Conservation (phyloP, 2,113 vertebrate genomes). For the Paraplagusia blochii region DNA sequence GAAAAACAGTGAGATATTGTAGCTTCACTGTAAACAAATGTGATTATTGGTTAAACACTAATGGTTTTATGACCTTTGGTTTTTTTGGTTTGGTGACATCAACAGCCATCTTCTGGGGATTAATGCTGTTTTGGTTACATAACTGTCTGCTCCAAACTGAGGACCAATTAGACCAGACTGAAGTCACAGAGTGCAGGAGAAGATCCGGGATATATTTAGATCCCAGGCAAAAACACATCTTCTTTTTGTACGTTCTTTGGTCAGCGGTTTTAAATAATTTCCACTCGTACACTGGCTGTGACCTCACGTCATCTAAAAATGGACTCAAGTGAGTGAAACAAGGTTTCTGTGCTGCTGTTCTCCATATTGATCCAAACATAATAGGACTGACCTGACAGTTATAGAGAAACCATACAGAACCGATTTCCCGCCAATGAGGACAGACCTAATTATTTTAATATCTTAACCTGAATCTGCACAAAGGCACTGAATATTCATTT, state of each 20-base stretch:
- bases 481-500: too few relatives aligned
- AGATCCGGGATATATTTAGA: constrained; percentile 12
- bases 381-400: constrained; percentile 9
- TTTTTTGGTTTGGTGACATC: constrained; percentile 2
- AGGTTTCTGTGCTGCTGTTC: neutral
- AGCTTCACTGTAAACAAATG: constrained; percentile 17
- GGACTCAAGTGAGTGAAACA: constrained; percentile 4
- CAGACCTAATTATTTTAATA: too few relatives aligned
- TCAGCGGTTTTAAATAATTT: constrained; percentile 3
- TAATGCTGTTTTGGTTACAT: constrained; percentile 25
- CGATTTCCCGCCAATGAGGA: neutral
- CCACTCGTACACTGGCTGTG: neutral
- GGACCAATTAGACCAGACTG: constrained; percentile 13
- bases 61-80: constrained; percentile 5
- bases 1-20: neutral
- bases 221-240: constrained; percentile 12
- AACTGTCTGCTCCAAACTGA: constrained; percentile 2
- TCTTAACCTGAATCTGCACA: too few relatives aligned
- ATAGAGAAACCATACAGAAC: neutral
- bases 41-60: constrained; percentile 12
- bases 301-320: constrained; percentile 8
- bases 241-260: constrained; percentile 8
- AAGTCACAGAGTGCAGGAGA: constrained; percentile 10
- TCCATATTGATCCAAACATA: neutral
- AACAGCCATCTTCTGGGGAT: constrained; percentile 10